Evolutionary conservation across 2,888 invertebrate species (phyloP).

Genomic region (Andricus quercusramuli): DNA sequence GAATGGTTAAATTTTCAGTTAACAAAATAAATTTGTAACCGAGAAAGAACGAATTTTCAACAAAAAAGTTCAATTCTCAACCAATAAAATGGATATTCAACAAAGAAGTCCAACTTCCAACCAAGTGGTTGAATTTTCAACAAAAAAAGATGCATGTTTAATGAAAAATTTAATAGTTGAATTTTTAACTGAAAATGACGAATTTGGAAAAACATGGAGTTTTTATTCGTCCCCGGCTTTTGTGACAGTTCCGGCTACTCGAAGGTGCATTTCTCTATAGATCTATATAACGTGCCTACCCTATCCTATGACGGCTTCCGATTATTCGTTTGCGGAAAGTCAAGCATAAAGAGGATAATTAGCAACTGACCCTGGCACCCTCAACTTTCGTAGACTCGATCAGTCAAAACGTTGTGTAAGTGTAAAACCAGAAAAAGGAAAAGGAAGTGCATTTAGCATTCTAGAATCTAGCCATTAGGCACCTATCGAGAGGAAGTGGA

Average conservation of each 20-base stretch:
- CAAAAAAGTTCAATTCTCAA: too few species aligned
- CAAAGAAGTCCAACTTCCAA: too few species aligned
- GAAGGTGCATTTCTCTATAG: neutral
- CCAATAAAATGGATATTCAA: too few species aligned
- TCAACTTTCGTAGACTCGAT: neutral
- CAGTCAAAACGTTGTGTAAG: neutral
- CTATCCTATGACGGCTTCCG: slow-evolving; percentile 2
- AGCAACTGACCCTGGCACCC: slow-evolving; percentile 18
- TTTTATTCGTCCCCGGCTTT: neutral
- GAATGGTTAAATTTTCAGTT: too few species aligned
- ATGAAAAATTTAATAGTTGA: too few species aligned
- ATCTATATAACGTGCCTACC: neutral
- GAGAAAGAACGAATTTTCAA: too few species aligned
- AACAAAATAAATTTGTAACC: too few species aligned
- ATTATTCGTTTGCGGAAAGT: slow-evolving; percentile 7
- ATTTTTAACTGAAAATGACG: too few species aligned
- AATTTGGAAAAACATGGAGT: neutral
- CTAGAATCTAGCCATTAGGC: neutral
- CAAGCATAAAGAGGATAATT: slow-evolving; percentile 26
- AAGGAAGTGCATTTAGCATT: neutral
- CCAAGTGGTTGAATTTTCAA: too few species aligned
- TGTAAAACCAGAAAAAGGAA: slow-evolving; percentile 16
- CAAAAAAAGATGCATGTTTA: too few species aligned
- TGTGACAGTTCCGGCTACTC: neutral
- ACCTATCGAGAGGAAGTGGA: neutral